These are phyloP conservation scores for Gisinianus flammeolus DNA, from an alignment of 2,888 invertebrate species.

Conservation along the genomic window DNA sequence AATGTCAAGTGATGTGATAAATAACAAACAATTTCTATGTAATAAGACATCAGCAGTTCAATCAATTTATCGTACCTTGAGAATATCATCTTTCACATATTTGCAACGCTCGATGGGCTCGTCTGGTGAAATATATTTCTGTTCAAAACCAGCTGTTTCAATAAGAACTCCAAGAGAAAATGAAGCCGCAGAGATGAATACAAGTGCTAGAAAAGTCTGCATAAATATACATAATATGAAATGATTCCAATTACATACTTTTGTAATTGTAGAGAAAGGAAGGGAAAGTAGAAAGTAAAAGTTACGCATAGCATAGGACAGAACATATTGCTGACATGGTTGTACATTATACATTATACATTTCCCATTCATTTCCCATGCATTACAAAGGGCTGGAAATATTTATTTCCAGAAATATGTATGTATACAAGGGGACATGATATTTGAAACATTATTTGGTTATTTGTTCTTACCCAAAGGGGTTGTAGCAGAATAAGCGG, in stretches of 20 bases:
- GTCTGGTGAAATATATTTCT: slow-evolving; percentile 33
- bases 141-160: slow-evolving; percentile 67
- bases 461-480: slow-evolving; percentile 64
- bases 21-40: not conserved
- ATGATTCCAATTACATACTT: not conserved
- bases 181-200: slow-evolving; percentile 63
- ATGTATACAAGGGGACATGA: not conserved
- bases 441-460: not conserved
- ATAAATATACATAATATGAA: not conserved
- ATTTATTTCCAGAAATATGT: not conserved
- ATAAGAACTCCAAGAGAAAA: slow-evolving; percentile 69
- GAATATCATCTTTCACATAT: slow-evolving; percentile 40
- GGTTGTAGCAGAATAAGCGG: slow-evolving; percentile 70
- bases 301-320: too few species aligned
- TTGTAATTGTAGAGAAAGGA: not conserved
- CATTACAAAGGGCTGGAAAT: not conserved
- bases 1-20: not conserved
- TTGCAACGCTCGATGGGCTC: slow-evolving; percentile 35
- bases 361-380: not conserved
- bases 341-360: not conserved
- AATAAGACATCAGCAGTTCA: not conserved
- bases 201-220: slow-evolving; percentile 23
- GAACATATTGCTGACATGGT: not conserved
- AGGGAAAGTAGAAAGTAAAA: too few species aligned
- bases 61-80: slow-evolving; percentile 21